A percentile compares a stretch with the other conserved stretches of the same genome.
phyloP scores from a whole-genome alignment of 2,888 invertebrate species.

The Lumbricus terrestris region DNA sequence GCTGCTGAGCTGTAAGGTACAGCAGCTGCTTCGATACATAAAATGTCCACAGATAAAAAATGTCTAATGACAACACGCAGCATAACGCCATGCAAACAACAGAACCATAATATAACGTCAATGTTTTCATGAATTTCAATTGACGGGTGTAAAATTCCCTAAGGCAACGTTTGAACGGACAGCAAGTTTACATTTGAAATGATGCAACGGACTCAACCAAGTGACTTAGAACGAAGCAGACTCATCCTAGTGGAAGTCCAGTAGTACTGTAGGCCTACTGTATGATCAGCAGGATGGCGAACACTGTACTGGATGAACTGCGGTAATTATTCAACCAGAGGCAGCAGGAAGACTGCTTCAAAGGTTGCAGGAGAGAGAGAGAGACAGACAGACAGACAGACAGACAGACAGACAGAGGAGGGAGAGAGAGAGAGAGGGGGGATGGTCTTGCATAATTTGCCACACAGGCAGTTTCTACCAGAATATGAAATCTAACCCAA shows the following conservation, averaged over 20 bases:
- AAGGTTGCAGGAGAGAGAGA: background rate
- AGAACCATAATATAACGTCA: background rate
- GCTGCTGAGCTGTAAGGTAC: background rate
- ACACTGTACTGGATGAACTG: background rate
- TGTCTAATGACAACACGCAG: background rate
- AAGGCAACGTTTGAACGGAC: background rate
- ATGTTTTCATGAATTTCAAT: background rate
- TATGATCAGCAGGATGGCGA: background rate
- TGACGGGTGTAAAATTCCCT: background rate
- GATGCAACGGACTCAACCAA: background rate
- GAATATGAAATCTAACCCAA: background rate
- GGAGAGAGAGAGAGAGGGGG: no score
- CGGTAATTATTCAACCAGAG: background rate
- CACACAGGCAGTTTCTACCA: background rate
- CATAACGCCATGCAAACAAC: background rate
- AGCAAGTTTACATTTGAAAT: background rate
- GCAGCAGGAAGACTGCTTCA: no score
- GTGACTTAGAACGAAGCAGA: background rate
- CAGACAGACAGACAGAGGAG: no score
- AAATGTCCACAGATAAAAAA: background rate
- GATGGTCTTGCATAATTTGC: background rate
- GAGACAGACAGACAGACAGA: no score
- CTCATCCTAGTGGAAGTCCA: background rate
- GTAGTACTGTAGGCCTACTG: no score
- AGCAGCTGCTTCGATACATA: background rate